Base-by-base conservation (phyloP, 2,113 vertebrate species). In the Corapipo altera region DNA sequence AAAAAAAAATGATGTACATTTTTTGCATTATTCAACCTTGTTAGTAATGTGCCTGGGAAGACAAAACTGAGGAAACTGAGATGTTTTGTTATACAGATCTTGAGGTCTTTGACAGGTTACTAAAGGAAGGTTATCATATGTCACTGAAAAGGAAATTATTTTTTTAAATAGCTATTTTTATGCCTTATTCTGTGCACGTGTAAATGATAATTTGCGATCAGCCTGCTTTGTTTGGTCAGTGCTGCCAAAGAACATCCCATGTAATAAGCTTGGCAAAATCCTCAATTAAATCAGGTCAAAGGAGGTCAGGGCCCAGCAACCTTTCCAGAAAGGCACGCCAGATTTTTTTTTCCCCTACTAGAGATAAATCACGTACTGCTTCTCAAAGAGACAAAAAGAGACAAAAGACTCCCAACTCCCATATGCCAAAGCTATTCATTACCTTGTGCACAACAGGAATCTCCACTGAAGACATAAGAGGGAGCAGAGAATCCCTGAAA, bases 241-340 rank as follows among this genome's bases (percentile, higher is more conserved):
- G 55, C 51, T 88, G 65, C 85, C 79, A 81, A 90, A 93, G 90
- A 92, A 91, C 62, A 93, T 94, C 72, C 57, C 51, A 67, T 57
- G 43, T 90, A 92, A 93, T 81, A 86, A 77, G 64, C 81, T 93
- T 91, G 67, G 49, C 39, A 93, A 85, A 95, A 95, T 96, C 88
- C 88, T 80, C 61, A 69, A 57, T 91, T 92, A 93, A 92, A 66
- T 43, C 55, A 80, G 79, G 93, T 91, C 78, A 88, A 14, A 91
- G 71, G 43, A 92, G 92, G 79, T 96, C 92, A 95, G 35, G 48
- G 52, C 39, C 67, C 48, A 81, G 65, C 55, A 92, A 84, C 70
- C 76, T 84, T 75, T 91, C 69, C 80, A 89, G 65, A 86, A 77
- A 83, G 9, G 4, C 44, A 64, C 0, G 1, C n/a, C 51, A 86